Evolutionary conservation across 2,888 invertebrate species (phyloP).

Genomic region (Scaeva pyrastri): DNA sequence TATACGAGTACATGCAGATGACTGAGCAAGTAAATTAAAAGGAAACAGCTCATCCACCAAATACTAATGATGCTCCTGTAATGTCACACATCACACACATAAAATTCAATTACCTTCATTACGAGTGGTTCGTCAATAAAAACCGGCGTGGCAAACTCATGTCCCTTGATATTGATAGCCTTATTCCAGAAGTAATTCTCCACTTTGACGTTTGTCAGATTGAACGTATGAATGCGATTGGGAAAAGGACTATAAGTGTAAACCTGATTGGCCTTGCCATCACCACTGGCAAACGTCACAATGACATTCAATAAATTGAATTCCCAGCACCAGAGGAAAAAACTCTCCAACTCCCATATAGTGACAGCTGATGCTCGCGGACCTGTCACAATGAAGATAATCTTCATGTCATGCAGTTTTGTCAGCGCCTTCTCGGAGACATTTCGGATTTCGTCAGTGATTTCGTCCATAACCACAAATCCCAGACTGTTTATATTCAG

Average conservation of each 20-base stretch:
- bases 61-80: too few relatives aligned
- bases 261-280: conserved; percentile 59
- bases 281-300: conserved; percentile 45
- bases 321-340: conserved; percentile 77
- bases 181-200: conserved; percentile 64
- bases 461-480: conserved; percentile 68
- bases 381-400: conserved; percentile 68
- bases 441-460: conserved; percentile 63
- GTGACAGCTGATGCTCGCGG: background rate
- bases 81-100: background rate
- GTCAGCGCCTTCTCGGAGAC: conserved; percentile 68
- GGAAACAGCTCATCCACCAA: too few relatives aligned
- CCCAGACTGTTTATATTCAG: conserved; percentile 74
- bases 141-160: conserved; percentile 59
- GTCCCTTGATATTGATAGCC: conserved; percentile 63
- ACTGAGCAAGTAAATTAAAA: too few relatives aligned
- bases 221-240: conserved; percentile 20
- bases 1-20: too few relatives aligned
- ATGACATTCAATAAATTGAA: conserved; percentile 74
- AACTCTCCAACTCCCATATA: conserved; percentile 46
- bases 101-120: conserved; percentile 74
- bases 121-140: conserved; percentile 67
- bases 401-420: conserved; percentile 71
- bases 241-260: conserved; percentile 75
- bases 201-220: conserved; percentile 38